Base-by-base conservation (phyloP, 2,888 invertebrate genomes). In the Euproctis similis region DNA sequence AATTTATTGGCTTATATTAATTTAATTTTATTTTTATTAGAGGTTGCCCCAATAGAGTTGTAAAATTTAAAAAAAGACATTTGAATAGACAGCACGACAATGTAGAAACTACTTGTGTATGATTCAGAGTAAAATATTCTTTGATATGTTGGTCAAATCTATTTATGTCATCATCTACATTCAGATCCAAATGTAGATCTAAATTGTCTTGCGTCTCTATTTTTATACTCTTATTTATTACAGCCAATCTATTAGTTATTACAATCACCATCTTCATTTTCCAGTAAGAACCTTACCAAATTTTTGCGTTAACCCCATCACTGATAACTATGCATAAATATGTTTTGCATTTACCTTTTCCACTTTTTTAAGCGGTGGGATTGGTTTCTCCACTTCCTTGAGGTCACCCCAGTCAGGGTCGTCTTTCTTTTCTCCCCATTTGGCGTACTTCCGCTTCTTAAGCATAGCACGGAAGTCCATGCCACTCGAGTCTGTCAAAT, bases 401-500 rank as follows among this genome's bases (percentile, higher is more conserved):
- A 98, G 88, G 55, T 96, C 93, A 48, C 8, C 95, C 91, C 94
- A 96, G 71, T 97, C 95, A 17, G 93, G 93, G 57, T 97, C 96
- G 28, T 92, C 93, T 52, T 97, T 93, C 49, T 96, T 93, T 73
- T 92, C 90, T 37, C 88, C 94, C 96, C 96, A 96, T 87, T 95
- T 94, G 58, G 93, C 93, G 74, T 96, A 96, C 82, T 95, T 95
- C 62, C 96, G 91, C 87, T 96, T 97, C 84, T 97, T 97, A 56
- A 99, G 88, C 93, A 98, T 93, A 41, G 97, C 92, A 82, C 99
- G 92, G 93, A 98, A 99, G 85, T 99, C 99, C 93, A 98, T 94
- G 49, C 97, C 97, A 82, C 96, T 96, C 43, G 97, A 91, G 86
- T 97, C 98, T 94, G 39, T n/a, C n/a, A n/a, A n/a, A n/a, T n/a